Percentiles rank a stretch among this genome's conserved stretches.
These are phyloP conservation scores for Disparrhopalites patrizii DNA, from an alignment of 2,888 invertebrate species.

Conservation along the genomic window DNA sequence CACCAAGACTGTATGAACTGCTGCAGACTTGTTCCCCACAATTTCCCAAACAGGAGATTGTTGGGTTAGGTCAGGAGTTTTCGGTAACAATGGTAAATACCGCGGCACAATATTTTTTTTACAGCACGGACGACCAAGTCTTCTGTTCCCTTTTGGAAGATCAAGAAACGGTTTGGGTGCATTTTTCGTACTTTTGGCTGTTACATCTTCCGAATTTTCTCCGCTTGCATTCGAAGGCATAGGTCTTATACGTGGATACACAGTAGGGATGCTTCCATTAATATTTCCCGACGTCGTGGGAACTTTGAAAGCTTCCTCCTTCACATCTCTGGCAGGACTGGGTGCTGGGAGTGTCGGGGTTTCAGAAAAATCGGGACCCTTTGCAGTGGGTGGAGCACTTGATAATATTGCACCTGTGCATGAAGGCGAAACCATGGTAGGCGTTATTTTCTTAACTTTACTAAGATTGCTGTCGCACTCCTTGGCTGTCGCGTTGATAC, in stretches of 20 bases:
- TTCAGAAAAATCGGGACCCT: not conserved
- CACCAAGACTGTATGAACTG: constrained; percentile 19
- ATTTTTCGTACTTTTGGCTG: constrained; percentile 22
- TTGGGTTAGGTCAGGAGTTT: constrained; percentile 43
- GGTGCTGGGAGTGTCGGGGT: not conserved
- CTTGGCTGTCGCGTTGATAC: not conserved
- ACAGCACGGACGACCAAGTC: constrained; percentile 54
- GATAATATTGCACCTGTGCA: constrained; percentile 20
- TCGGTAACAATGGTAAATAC: constrained; percentile 60
- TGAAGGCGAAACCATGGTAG: constrained; percentile 21
- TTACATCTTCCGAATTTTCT: not conserved
- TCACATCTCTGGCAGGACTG: not conserved
- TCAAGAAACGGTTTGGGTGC: constrained; percentile 46
- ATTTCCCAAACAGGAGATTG: constrained; percentile 22
- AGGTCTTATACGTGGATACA: constrained; percentile 5
- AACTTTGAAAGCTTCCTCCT: constrained; percentile 18
- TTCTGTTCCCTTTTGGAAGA: constrained; percentile 47
- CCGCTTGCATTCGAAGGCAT: not conserved
- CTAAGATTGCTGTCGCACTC: not conserved
- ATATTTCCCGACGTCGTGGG: not conserved
- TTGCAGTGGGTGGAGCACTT: constrained; percentile 7
- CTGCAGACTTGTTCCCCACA: constrained; percentile 7
- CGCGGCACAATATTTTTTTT: constrained; percentile 72
- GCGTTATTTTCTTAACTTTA: constrained; percentile 23
- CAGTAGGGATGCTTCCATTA: not conserved